phyloP scores from a whole-genome alignment of 2,113 vertebrate genomes.

The Otis tarda region DNA sequence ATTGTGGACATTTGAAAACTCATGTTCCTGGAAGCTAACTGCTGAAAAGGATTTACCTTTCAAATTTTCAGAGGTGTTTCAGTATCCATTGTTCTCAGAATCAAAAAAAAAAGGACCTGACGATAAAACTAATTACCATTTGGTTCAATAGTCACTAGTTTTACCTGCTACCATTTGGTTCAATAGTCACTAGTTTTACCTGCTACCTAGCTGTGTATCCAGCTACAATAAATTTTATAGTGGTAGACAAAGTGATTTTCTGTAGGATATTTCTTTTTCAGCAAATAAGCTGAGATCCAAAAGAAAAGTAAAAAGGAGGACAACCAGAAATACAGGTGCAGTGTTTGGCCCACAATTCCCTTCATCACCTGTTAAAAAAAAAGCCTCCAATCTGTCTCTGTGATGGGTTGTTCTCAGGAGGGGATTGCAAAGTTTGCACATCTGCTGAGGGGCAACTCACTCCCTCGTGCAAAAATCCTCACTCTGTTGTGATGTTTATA shows the following conservation, averaged over 20 bases:
- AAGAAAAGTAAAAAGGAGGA: not conserved
- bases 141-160: not conserved
- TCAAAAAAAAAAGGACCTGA: not conserved
- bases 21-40: not conserved
- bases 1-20: not conserved
- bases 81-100: not conserved
- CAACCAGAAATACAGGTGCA: not conserved
- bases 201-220: not conserved
- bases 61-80: not conserved
- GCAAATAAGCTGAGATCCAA: not conserved
- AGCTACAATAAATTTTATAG: not conserved
- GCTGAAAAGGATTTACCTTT: not conserved
- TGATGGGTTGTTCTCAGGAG: not conserved
- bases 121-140: not conserved
- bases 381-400: not conserved
- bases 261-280: not conserved
- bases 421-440: not conserved
- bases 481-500: not conserved
- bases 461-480: not conserved
- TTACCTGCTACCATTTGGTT: not conserved
- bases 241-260: not conserved
- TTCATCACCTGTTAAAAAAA: not conserved
- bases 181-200: not conserved
- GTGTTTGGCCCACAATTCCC: rapidly evolving
- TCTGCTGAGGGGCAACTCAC: not conserved